These are phyloP conservation scores for Cantharis rufa DNA, from an alignment of 2,888 invertebrate species.

Conservation along the genomic window DNA sequence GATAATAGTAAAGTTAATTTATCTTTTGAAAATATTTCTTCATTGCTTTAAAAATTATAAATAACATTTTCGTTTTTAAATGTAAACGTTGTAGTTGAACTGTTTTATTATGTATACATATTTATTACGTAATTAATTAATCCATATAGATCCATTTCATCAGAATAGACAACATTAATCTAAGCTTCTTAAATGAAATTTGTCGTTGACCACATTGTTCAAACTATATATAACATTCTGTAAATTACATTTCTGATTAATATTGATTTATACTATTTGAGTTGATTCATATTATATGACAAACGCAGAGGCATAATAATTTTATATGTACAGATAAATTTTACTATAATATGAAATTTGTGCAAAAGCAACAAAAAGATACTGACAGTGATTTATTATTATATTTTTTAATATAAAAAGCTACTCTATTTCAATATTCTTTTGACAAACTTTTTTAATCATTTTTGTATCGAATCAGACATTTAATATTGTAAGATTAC, in stretches of 20 bases:
- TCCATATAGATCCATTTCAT: neutral
- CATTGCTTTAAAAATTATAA: too few relatives aligned
- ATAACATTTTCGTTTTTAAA: too few relatives aligned
- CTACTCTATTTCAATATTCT: neutral
- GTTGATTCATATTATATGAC: neutral
- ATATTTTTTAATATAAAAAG: neutral
- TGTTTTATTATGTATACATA: neutral
- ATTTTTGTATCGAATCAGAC: neutral
- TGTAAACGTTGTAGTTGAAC: neutral
- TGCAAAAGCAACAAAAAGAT: neutral
- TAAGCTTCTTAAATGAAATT: neutral
- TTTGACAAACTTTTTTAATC: neutral
- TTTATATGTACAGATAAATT: neutral
- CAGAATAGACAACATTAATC: neutral
- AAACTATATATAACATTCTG: neutral
- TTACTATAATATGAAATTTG: neutral
- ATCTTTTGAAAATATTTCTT: too few relatives aligned
- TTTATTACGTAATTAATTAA: neutral
- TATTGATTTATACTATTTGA: neutral
- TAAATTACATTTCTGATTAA: neutral
- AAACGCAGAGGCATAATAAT: neutral
- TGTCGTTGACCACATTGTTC: neutral
- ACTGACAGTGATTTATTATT: neutral
- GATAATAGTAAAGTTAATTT: too few relatives aligned
- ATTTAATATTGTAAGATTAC: neutral